Evolutionary conservation across 1,140 invertebrate genomes (phyloP).

Genomic region (Lycorma delicatula): DNA sequence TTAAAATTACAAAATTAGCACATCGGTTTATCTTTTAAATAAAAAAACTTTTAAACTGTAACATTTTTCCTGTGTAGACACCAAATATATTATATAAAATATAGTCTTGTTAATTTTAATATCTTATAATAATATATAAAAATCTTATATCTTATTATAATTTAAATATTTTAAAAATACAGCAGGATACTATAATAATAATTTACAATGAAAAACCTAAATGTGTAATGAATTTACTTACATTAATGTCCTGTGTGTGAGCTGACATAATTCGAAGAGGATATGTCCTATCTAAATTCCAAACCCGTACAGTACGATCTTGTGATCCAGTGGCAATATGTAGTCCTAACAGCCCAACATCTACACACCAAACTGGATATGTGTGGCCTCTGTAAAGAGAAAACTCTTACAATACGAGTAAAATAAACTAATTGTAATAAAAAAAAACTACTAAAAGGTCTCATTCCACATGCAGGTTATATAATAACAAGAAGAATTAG

Average conservation of each 20-base stretch:
- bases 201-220: neutral
- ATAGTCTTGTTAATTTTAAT: no score
- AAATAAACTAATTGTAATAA: no score
- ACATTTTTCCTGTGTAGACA: no score
- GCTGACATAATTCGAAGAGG: constrained; percentile 72
- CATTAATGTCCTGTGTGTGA: constrained; percentile 75
- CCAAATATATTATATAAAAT: no score
- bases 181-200: neutral
- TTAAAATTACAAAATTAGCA: no score
- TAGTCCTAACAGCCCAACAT: constrained; percentile 59
- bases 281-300: constrained; percentile 71
- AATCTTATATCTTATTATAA: neutral
- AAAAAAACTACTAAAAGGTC: no score
- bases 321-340: constrained; percentile 75
- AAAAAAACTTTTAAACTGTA: no score
- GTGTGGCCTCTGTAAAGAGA: constrained; percentile 69
- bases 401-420: no score
- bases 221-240: constrained; percentile 35
- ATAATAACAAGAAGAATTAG: no score
- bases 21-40: no score
- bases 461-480: no score
- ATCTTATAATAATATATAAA: no score
- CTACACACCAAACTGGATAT: constrained; percentile 79
- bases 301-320: constrained; percentile 75
- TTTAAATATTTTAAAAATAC: neutral